A percentile compares a stretch with the other conserved stretches of the same genome.
Conservation (phyloP, 2,113 vertebrate genomes). For the Salvelinus alpinus region DNA sequence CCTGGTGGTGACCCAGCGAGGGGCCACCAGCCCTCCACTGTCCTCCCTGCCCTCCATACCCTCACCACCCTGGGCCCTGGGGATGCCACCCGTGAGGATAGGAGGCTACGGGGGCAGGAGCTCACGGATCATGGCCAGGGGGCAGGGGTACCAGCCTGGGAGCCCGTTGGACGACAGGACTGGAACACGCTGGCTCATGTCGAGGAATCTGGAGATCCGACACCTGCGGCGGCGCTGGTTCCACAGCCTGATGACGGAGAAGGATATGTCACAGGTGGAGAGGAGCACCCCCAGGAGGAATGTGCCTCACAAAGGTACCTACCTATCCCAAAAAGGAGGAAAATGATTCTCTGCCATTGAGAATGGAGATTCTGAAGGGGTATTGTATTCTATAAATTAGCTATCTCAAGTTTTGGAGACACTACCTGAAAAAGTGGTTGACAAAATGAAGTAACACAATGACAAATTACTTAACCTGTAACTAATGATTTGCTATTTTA, state of each 20-base stretch:
- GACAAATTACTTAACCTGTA: too few species aligned
- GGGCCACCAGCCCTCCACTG: slow-evolving; percentile 40
- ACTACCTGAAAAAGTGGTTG: too few species aligned
- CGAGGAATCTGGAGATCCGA: slow-evolving; percentile 78
- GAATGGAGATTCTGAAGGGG: too few species aligned
- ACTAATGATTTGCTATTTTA: not conserved
- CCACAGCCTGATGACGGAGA: slow-evolving; percentile 68
- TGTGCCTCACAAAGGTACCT: slow-evolving; percentile 70
- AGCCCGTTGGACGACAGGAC: slow-evolving; percentile 38
- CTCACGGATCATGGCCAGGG: too few species aligned
- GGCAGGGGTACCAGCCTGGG: not conserved
- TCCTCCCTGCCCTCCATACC: slow-evolving; percentile 10
- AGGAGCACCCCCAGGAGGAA: slow-evolving; percentile 26
- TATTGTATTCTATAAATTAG: too few species aligned
- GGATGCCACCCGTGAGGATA: slow-evolving; percentile 1
- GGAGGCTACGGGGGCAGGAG: slow-evolving; percentile 25
- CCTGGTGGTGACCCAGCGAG: slow-evolving; percentile 69
- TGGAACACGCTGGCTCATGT: slow-evolving; percentile 72
- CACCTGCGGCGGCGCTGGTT: slow-evolving; percentile 80
- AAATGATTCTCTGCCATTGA: too few species aligned
- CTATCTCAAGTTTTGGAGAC: too few species aligned
- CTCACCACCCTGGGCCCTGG: slow-evolving; percentile 43
- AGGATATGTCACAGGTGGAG: slow-evolving; percentile 57
- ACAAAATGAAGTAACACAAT: too few species aligned
- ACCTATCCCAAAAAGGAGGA: too few species aligned